A percentile compares a stretch with the other conserved stretches of the same genome.
These are phyloP conservation scores for Esperia sulphurella DNA, from an alignment of 2,888 invertebrate genomes.

Conservation along the genomic window DNA sequence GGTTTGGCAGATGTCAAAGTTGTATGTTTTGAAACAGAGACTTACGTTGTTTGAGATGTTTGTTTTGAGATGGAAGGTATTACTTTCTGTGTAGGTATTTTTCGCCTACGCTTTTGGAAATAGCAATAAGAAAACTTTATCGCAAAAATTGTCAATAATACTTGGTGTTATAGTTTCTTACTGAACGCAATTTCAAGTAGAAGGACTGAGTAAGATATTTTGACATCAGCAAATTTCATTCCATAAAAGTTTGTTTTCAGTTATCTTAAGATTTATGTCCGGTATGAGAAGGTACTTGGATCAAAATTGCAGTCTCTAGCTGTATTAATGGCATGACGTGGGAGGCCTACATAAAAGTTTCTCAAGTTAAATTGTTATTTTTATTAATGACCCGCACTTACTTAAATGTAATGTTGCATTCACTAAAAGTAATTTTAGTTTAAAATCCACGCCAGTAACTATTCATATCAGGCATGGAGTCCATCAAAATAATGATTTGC, in stretches of 20 bases:
- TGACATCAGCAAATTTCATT: too few relatives aligned
- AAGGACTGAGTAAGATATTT: too few relatives aligned
- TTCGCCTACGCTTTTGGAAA: conserved; percentile 5
- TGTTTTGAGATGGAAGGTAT: conserved; percentile 58
- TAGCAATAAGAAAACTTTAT: conserved; percentile 6
- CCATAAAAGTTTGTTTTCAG: too few relatives aligned
- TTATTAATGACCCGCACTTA: background rate
- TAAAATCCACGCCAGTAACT: conserved; percentile 6
- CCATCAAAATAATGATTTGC: conserved; percentile 66
- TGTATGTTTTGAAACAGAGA: conserved; percentile 75
- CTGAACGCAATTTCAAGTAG: background rate
- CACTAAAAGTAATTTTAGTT: conserved; percentile 18
- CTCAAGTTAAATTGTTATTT: too few relatives aligned
- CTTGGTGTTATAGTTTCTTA: conserved; percentile 1
- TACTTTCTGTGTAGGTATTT: conserved; percentile 11
- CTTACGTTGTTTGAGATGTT: conserved; percentile 63
- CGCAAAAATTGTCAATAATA: conserved; percentile 2
- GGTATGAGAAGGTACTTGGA: too few relatives aligned
- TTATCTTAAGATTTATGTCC: too few relatives aligned
- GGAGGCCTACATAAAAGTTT: too few relatives aligned
- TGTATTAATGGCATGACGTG: too few relatives aligned
- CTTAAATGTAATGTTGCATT: conserved; percentile 8
- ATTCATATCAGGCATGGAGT: conserved; percentile 35
- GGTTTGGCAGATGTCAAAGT: conserved; percentile 78
- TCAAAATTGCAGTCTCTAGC: too few relatives aligned